A percentile compares a stretch with the other conserved stretches of the same genome.
These are phyloP conservation scores for Masticophis lateralis DNA, from an alignment of 2,797 vertebrate species.

Conservation along the genomic window DNA sequence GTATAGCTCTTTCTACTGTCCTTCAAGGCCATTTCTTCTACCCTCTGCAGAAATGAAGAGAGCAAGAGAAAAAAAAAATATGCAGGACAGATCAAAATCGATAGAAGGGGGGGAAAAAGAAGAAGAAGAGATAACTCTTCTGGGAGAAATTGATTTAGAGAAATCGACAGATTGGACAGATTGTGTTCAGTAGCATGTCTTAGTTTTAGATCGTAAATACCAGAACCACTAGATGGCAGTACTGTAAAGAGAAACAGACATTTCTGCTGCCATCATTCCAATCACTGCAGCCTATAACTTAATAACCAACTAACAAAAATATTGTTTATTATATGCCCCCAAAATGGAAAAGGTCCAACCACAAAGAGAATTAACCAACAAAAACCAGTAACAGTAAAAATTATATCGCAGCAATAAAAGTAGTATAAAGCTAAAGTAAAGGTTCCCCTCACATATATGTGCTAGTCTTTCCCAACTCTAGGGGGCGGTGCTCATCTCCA, in stretches of 20 bases:
- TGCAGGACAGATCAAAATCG: neutral
- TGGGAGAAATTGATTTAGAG: neutral
- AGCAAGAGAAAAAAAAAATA: neutral
- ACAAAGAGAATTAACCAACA: neutral
- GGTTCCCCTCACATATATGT: no score
- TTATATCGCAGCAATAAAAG: neutral
- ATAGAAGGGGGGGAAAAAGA: neutral
- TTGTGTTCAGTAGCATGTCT: neutral
- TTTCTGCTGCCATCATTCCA: neutral
- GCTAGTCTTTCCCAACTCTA: no score
- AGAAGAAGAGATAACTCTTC: neutral
- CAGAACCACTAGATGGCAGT: neutral
- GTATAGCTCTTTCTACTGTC: no score
- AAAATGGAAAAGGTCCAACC: neutral
- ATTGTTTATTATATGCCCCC: neutral
- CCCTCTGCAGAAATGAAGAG: no score
- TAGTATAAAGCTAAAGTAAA: neutral
- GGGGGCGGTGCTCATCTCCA: no score
- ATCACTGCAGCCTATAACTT: neutral
- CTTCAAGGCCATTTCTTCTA: no score
- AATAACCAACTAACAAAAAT: neutral
- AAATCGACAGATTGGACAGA: neutral
- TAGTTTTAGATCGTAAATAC: neutral
- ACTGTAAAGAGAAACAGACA: neutral
- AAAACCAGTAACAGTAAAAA: neutral